These are phyloP conservation scores for Bembecia ichneumoniformis DNA, from an alignment of 2,888 invertebrate species.

Conservation along the genomic window DNA sequence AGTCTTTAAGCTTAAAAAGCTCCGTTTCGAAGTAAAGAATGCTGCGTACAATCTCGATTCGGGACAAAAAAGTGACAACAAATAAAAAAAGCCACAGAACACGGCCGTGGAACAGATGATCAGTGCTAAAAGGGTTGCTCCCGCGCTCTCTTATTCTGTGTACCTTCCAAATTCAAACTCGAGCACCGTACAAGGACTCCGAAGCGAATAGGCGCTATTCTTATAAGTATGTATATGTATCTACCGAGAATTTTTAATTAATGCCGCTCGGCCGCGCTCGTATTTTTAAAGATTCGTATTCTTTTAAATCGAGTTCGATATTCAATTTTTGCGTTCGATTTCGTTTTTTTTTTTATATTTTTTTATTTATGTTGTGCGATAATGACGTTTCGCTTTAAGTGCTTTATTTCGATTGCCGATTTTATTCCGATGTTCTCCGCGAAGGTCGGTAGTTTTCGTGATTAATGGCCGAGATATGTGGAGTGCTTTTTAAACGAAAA, in stretches of 20 bases:
- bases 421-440: slow-evolving; percentile 68
- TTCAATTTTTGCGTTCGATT: slow-evolving; percentile 72
- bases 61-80: slow-evolving; percentile 71
- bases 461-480: slow-evolving; percentile 70
- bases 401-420: slow-evolving; percentile 72
- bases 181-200: slow-evolving; percentile 68
- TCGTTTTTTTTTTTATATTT: slow-evolving; percentile 52
- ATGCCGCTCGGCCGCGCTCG: slow-evolving; percentile 66
- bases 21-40: slow-evolving; percentile 72
- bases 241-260: slow-evolving; percentile 74
- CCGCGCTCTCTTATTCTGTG: slow-evolving; percentile 63
- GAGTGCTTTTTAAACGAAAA: slow-evolving; percentile 70
- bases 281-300: slow-evolving; percentile 68
- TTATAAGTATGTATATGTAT: slow-evolving; percentile 48
- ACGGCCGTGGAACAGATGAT: slow-evolving; percentile 70
- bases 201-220: slow-evolving; percentile 68
- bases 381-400: slow-evolving; percentile 73
- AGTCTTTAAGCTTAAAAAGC: slow-evolving; percentile 66
- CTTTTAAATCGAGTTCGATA: slow-evolving; percentile 70
- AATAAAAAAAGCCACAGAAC: slow-evolving; percentile 60
- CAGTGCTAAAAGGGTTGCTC: slow-evolving; percentile 73
- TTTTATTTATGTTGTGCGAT: slow-evolving; percentile 70
- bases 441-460: slow-evolving; percentile 71
- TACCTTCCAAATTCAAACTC: slow-evolving; percentile 68
- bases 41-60: slow-evolving; percentile 70